phyloP scores from a whole-genome alignment of 2,797 vertebrate species.

The Australoheros facetus region DNA sequence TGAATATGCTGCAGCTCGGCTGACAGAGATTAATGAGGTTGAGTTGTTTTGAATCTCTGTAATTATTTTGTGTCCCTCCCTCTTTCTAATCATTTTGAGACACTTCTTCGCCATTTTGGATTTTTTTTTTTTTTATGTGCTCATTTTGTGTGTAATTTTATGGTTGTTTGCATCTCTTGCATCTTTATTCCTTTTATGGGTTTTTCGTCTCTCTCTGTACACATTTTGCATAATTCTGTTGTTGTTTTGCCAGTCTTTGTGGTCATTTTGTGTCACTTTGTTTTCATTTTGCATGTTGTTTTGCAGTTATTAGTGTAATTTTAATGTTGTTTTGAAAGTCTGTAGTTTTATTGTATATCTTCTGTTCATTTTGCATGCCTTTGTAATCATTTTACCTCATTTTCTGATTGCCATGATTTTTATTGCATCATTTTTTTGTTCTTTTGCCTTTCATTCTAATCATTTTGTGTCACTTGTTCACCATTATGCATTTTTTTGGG shows the following conservation, averaged over 20 bases:
- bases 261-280: not conserved
- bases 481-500: not conserved
- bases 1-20: not conserved
- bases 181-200: not conserved
- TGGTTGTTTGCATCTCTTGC: not conserved
- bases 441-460: not conserved
- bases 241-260: not conserved
- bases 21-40: not conserved
- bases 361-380: not conserved
- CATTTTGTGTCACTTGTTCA: not conserved
- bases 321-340: not conserved
- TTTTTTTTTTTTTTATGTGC: not conserved
- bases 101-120: not conserved
- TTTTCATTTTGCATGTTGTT: not conserved
- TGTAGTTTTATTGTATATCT: not conserved
- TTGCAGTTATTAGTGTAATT: too few relatives aligned
- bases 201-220: not conserved
- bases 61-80: not conserved
- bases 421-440: not conserved
- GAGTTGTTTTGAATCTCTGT: not conserved
- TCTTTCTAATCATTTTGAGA: not conserved
- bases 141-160: not conserved
- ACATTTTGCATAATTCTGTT: not conserved
- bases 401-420: not conserved
- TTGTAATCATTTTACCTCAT: not conserved